Evolutionary conservation across 2,797 vertebrate species (phyloP).

Genomic region (Xyrichtys novacula): DNA sequence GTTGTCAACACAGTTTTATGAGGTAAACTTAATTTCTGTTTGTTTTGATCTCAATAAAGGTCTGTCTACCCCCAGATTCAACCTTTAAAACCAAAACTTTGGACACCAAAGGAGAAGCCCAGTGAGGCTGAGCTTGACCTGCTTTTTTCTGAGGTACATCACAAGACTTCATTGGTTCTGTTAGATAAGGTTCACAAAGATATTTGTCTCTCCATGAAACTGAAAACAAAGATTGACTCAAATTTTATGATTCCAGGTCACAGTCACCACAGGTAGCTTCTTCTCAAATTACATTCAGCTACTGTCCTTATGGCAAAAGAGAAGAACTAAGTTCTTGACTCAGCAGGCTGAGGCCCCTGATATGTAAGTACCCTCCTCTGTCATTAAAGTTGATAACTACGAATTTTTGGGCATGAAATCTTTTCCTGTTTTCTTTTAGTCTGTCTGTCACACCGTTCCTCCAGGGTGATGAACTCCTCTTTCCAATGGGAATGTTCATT

Average conservation of each 20-base stretch:
- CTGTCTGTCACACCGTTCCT: slow-evolving; percentile 76
- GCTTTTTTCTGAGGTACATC: slow-evolving; percentile 77
- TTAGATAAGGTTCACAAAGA: neutral
- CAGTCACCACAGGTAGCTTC: slow-evolving; percentile 69
- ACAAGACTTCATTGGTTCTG: neutral
- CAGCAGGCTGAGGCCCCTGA: slow-evolving; percentile 49
- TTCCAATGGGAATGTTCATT: slow-evolving; percentile 85
- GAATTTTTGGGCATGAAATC: slow-evolving; percentile 2
- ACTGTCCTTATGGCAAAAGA: slow-evolving; percentile 78
- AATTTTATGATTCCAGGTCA: slow-evolving; percentile 72
- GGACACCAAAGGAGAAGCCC: slow-evolving; percentile 45
- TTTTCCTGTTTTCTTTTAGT: slow-evolving; percentile 59
- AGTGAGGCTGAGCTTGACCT: slow-evolving; percentile 68
- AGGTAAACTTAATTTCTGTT: neutral
- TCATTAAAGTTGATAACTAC: neutral
- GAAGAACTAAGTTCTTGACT: slow-evolving; percentile 66
- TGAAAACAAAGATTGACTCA: slow-evolving; percentile 10
- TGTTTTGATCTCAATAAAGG: neutral
- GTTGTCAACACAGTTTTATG: neutral
- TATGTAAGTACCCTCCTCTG: slow-evolving; percentile 61
- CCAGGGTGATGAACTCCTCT: slow-evolving; percentile 72
- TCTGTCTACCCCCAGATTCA: slow-evolving; percentile 66
- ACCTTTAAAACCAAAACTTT: slow-evolving; percentile 77
- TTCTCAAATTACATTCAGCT: slow-evolving; percentile 85
- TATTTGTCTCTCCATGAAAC: too few relatives aligned